Evolutionary conservation across 2,113 vertebrate genomes (phyloP), one percentile per base, ranked within the genome.

Genomic region (Seriola quinqueradiata): DNA sequence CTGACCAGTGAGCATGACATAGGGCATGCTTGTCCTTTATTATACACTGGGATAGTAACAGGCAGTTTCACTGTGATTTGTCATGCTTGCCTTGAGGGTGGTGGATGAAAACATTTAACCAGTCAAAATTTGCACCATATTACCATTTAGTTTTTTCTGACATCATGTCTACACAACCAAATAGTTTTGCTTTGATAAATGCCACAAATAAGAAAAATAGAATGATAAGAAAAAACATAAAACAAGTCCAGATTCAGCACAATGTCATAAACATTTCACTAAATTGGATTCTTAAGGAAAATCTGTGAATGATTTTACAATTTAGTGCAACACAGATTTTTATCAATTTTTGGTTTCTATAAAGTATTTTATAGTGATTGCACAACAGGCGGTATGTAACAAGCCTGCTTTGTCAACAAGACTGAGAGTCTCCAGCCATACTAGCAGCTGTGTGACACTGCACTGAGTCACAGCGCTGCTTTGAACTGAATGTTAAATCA

Each of bases 141-240:
- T 85, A 65, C 57, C 36, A 73, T 70, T 77, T 81, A 54, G 25
- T 76, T 70, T 66, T 81, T 76, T 70, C 64, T 90, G 83, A 87
- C 78, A 65, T 87, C 83, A 90, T 85, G 79, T 85, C 74, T 82
- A 66, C 75, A 82, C 36, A 55, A 71, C 65, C n/a, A 64, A 81
- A 38, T 77, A 55, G 61, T 79, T 88, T 81, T 9, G 13, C 13
- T 82, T 81, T 78, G 66, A 88, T 73, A 48, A 70, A 77, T 38
- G 69, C 70, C 63, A 84, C 57, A 61, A 57, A 72, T 70, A 42
- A 84, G 34, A 75, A 28, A n/a, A 82, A 81, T 44, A 57, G 36
- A 72, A 77, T 0, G 28, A 82, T 46, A 71, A 58, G 23, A 34
- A 48, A 81, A 80, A 74, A 13, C 55, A 52, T 58, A 65, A 73